Conservation (phyloP, 2,888 invertebrate species). For the Heliconius charithonia region DNA sequence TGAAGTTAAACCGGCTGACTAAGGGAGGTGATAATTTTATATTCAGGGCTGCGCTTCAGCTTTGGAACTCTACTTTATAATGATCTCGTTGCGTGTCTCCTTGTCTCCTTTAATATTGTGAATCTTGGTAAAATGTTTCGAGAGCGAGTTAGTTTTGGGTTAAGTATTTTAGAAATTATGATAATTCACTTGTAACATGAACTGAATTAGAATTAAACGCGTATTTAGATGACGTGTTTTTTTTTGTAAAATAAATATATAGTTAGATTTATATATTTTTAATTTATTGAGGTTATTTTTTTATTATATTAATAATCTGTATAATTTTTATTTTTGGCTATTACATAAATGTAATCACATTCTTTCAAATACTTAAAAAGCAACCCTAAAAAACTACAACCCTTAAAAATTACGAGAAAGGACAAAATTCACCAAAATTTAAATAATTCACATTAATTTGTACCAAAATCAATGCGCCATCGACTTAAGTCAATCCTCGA, state of each 20-base stretch:
- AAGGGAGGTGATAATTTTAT: conserved; percentile 77
- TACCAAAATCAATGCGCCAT: conserved; percentile 36
- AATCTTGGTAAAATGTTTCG: not conserved
- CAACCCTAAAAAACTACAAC: not conserved
- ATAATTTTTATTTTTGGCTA: too few relatives aligned
- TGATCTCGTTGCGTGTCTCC: conserved; percentile 29
- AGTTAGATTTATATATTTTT: too few relatives aligned
- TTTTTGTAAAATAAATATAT: too few relatives aligned
- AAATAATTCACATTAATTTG: conserved; percentile 27
- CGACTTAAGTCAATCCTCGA: conserved; percentile 42
- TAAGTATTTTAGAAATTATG: not conserved
- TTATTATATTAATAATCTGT: too few relatives aligned
- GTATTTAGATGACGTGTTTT: too few relatives aligned
- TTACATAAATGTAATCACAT: not conserved
- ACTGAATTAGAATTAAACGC: not conserved
- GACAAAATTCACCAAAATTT: conserved; percentile 26
- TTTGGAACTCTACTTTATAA: conserved; percentile 46
- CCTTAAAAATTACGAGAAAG: conserved; percentile 23
- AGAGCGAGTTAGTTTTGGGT: not conserved
- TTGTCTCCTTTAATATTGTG: conserved; percentile 21
- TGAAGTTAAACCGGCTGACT: conserved; percentile 74
- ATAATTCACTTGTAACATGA: not conserved
- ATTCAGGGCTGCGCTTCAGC: conserved; percentile 58
- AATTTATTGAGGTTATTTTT: too few relatives aligned
- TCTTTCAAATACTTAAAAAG: not conserved